phyloP scores from a whole-genome alignment of 2,888 invertebrate species.

The Caenorhabditis macrosperma region DNA sequence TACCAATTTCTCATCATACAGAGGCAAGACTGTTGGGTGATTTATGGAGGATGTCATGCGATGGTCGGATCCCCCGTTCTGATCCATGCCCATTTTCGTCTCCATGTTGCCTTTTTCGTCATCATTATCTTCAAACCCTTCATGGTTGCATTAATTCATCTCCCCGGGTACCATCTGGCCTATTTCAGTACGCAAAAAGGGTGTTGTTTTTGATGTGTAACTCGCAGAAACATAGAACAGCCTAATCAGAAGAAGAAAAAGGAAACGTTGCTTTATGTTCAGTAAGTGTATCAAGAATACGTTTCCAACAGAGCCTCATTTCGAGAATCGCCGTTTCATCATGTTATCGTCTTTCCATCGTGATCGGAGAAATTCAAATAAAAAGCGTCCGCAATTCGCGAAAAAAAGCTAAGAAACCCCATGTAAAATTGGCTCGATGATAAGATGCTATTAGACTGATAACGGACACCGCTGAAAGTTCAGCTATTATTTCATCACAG shows the following conservation, averaged over 20 bases:
- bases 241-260: neutral
- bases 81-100: neutral
- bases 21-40: conserved; percentile 20
- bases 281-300: neutral
- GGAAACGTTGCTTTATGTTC: neutral
- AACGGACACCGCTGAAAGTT: conserved; percentile 43
- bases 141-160: neutral
- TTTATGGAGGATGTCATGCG: conserved; percentile 14
- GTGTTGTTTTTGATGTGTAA: too few relatives aligned
- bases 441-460: conserved; percentile 16
- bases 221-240: neutral
- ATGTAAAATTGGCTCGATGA: conserved; percentile 36
- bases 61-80: neutral
- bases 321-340: neutral
- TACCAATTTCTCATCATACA: neutral
- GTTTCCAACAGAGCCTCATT: neutral
- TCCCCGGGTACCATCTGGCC: neutral
- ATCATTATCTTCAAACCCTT: conserved; percentile 7
- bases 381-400: conserved; percentile 2
- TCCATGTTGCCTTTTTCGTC: conserved; percentile 21
- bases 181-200: neutral
- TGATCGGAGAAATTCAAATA: conserved; percentile 2
- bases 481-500: conserved; percentile 46
- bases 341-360: neutral
- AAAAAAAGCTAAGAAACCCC: conserved; percentile 17